Percentiles rank a stretch among this genome's conserved stretches.
These are phyloP conservation scores for Pseudoips prasinana DNA, from an alignment of 2,888 invertebrate genomes.

Conservation along the genomic window DNA sequence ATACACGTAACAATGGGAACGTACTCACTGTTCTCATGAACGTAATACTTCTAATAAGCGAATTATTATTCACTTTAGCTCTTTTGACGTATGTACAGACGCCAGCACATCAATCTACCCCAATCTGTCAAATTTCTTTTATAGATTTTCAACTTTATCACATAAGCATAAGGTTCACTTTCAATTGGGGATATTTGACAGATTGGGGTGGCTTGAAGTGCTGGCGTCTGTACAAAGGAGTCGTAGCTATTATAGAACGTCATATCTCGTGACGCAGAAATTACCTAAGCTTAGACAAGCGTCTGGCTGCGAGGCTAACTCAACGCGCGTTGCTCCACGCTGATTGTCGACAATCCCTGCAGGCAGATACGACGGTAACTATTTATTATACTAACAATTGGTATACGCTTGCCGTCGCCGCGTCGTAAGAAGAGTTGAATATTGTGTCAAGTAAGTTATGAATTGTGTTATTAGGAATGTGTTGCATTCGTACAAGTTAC, in stretches of 20 bases:
- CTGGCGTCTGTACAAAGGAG: conserved; percentile 26
- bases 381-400: conserved; percentile 39
- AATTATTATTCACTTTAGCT: conserved; percentile 22
- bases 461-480: too few species aligned
- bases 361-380: conserved; percentile 34
- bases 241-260: conserved; percentile 15
- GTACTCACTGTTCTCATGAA: too few species aligned
- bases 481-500: too few species aligned
- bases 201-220: too few species aligned
- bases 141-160: too few species aligned
- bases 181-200: too few species aligned
- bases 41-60: conserved; percentile 17
- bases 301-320: conserved; percentile 31
- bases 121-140: too few species aligned
- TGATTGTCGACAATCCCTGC: conserved; percentile 36
- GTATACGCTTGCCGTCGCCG: conserved; percentile 11
- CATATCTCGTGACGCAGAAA: conserved; percentile 37
- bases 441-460: too few species aligned
- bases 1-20: too few species aligned
- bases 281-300: conserved; percentile 37
- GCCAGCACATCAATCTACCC: too few species aligned
- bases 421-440: too few species aligned
- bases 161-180: too few species aligned
- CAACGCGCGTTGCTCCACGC: conserved; percentile 24
- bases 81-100: conserved; percentile 23